Evolutionary conservation across 2,888 invertebrate genomes (phyloP).

Genomic region (Drosophila koepferae): DNA sequence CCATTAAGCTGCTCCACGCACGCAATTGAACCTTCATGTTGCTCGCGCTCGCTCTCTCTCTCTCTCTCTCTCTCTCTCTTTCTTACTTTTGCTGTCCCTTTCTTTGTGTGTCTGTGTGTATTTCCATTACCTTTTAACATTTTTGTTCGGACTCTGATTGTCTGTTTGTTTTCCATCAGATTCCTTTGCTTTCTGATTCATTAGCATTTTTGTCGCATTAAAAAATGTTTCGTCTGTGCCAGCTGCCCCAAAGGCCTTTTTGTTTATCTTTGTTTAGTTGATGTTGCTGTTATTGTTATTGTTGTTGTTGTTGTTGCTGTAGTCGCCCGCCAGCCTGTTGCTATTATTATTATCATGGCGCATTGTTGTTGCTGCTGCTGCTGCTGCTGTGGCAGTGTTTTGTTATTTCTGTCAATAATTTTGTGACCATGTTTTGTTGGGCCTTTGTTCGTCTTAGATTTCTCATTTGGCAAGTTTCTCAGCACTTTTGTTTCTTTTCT

Average conservation of each 20-base stretch:
- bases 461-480: slow-evolving; percentile 43
- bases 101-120: neutral
- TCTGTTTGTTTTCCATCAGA: slow-evolving; percentile 76
- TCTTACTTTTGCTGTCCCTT: neutral
- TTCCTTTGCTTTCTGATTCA: slow-evolving; percentile 60
- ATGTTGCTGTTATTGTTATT: slow-evolving; percentile 18
- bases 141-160: slow-evolving; percentile 57
- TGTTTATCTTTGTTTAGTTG: slow-evolving; percentile 54
- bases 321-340: slow-evolving; percentile 49
- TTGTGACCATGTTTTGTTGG: slow-evolving; percentile 46
- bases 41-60: neutral
- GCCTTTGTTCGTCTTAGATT: slow-evolving; percentile 43
- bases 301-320: slow-evolving; percentile 23
- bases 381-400: slow-evolving; percentile 20
- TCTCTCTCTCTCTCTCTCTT: neutral
- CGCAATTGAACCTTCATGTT: slow-evolving; percentile 31
- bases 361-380: slow-evolving; percentile 22
- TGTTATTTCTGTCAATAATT: slow-evolving; percentile 55
- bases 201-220: slow-evolving; percentile 74
- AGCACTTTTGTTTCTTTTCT: slow-evolving; percentile 13
- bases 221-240: slow-evolving; percentile 43
- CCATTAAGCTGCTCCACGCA: slow-evolving; percentile 15
- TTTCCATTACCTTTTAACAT: slow-evolving; percentile 41
- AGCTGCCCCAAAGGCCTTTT: slow-evolving; percentile 45
- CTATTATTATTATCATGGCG: slow-evolving; percentile 34